Percentiles rank a stretch among this genome's conserved stretches.
These are phyloP conservation scores for Numenius arquata DNA, from an alignment of 2,113 vertebrate species.

Conservation along the genomic window DNA sequence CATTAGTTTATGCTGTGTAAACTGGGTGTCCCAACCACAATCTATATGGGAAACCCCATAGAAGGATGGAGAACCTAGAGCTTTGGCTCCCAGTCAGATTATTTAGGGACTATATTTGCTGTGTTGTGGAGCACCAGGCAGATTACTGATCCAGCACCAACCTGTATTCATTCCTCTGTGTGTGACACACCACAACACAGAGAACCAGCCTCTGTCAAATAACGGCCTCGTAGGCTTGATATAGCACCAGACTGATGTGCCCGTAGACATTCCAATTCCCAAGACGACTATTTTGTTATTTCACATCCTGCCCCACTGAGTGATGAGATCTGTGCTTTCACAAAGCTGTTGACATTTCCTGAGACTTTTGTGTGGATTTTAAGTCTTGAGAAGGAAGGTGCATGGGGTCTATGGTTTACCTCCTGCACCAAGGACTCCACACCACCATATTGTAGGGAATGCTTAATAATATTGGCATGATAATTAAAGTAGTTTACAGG, in stretches of 20 bases:
- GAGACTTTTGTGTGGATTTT: background rate
- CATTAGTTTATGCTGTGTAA: background rate
- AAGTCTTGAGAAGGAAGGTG: background rate
- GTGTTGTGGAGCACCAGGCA: background rate
- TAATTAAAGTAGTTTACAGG: background rate
- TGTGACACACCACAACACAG: background rate
- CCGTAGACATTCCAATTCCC: background rate
- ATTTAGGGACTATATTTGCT: background rate
- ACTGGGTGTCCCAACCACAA: background rate
- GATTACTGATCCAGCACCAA: background rate
- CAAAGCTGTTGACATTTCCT: background rate
- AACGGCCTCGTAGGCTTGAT: background rate
- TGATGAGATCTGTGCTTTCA: background rate
- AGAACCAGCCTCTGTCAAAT: background rate
- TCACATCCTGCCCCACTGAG: background rate
- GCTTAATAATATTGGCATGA: background rate
- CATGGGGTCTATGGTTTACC: background rate
- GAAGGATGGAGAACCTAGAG: background rate
- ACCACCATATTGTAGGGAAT: background rate
- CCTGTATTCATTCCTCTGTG: accelerated
- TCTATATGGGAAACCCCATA: background rate
- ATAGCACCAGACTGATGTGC: background rate
- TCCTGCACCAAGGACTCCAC: background rate
- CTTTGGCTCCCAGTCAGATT: background rate
- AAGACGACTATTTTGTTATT: background rate